Evolutionary conservation across 2,797 vertebrate species (phyloP), one percentile per base, ranked within the genome.

Genomic region (Sebastes hopkinsi): DNA sequence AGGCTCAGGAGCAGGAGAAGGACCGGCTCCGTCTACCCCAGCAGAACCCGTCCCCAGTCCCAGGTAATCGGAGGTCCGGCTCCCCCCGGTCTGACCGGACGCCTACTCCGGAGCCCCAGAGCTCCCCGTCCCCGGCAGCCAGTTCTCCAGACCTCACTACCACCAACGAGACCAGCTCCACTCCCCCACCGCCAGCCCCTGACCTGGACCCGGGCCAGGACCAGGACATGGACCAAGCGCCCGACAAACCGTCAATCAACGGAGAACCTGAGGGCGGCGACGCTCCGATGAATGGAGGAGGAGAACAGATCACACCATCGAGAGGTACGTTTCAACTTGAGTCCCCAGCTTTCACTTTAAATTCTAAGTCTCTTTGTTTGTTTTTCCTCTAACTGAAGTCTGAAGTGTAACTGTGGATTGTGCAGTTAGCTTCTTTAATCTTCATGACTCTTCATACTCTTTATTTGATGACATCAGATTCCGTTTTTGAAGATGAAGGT

Each of bases 1-100:
- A 99, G 80, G 95, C 95, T 71, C 95, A 96, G 91, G 98, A 99
- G 80, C 89, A 92, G 76, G 98, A 98, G 92, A 97, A 96, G 89
- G 91, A 92, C 22, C 87, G 94, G 3, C 95, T 96, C 9, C 96
- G 94, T 87, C 91, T 95, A 0, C 95, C 95, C 27, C 96, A 92
- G 67, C 96, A 95, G 55, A 96, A 96, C 85, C 95, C 96, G 0
- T 96, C 94, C 20, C 94, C 93, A 9, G 92, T 93, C 20, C 91
- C 87, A 1, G 75, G 86, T 14, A 54, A 86, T 1, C 78, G 20
- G 13, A 81, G 92, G 42, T 95, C 94, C 0, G 94, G 80, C 5
- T 98, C 97, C 10, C 96, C 97, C 0, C 93, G 90, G 66, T 92
- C 91, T 0, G 92, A 91, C 60, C 92, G 67, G 12, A 90, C 88